phyloP scores from a whole-genome alignment of 2,888 invertebrate genomes.

The Tineola bisselliella region DNA sequence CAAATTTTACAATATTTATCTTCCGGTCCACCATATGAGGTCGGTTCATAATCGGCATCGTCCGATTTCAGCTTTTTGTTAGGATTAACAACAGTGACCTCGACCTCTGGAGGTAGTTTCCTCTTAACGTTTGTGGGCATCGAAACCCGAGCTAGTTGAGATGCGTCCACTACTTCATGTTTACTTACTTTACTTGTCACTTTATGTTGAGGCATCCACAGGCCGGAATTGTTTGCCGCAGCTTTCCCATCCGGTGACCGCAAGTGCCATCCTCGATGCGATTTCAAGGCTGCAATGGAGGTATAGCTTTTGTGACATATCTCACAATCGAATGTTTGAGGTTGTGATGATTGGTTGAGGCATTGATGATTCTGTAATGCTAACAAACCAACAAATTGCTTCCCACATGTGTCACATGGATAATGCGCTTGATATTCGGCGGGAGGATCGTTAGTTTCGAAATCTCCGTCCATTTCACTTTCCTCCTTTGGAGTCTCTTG shows the following conservation, averaged over 20 bases:
- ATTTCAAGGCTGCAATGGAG: slow-evolving; percentile 72
- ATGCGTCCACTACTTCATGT: slow-evolving; percentile 51
- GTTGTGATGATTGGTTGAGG: slow-evolving; percentile 45
- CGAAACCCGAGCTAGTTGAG: slow-evolving; percentile 34
- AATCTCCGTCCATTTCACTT: slow-evolving; percentile 46
- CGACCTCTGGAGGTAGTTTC: slow-evolving; percentile 59
- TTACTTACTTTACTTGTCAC: slow-evolving; percentile 62
- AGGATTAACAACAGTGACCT: slow-evolving; percentile 61
- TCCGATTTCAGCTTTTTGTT: slow-evolving; percentile 59
- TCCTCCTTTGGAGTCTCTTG: slow-evolving; percentile 34
- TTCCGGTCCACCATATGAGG: slow-evolving; percentile 49
- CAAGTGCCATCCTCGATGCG: slow-evolving; percentile 75
- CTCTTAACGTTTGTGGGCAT: slow-evolving; percentile 36
- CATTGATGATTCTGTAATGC: slow-evolving; percentile 67
- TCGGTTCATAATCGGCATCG: slow-evolving; percentile 54
- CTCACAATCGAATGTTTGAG: slow-evolving; percentile 68
- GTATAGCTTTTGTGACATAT: slow-evolving; percentile 73
- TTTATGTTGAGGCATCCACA: slow-evolving; percentile 66
- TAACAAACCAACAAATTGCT: slow-evolving; percentile 61
- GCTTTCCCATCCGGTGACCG: slow-evolving; percentile 67
- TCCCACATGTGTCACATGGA: slow-evolving; percentile 64
- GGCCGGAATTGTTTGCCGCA: slow-evolving; percentile 58
- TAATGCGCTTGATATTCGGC: slow-evolving; percentile 62
- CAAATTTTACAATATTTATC: slow-evolving; percentile 69
- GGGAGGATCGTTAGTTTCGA: slow-evolving; percentile 43